Conservation (phyloP, 2,888 invertebrate genomes). For the Acanthacorydalis orientalis region DNA sequence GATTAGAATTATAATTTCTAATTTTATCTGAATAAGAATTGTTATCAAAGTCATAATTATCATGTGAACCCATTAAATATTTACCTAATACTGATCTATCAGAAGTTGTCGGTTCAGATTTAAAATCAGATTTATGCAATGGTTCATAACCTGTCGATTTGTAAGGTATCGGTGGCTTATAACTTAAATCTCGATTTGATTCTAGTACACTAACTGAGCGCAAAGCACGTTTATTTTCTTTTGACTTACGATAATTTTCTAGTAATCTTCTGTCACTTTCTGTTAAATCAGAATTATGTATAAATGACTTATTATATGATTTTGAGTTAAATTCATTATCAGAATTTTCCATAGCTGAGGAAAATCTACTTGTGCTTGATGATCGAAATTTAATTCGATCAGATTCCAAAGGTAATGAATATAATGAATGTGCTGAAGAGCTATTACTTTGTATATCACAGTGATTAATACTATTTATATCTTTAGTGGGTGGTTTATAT, state of each 20-base stretch:
- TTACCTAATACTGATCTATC: slow-evolving; percentile 39
- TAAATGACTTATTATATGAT: not conserved
- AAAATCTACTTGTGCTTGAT: slow-evolving; percentile 2
- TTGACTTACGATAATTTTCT: slow-evolving; percentile 5
- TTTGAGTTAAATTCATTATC: not conserved
- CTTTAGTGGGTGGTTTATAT: no score
- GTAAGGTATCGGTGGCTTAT: not conserved
- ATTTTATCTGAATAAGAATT: slow-evolving; percentile 17
- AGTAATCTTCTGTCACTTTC: slow-evolving; percentile 5
- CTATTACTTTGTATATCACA: not conserved
- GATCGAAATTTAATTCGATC: not conserved
- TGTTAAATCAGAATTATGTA: slow-evolving; percentile 5
- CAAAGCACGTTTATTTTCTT: slow-evolving; percentile 3
- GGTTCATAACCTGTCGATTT: not conserved
- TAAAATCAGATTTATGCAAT: not conserved
- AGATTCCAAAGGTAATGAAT: not conserved
- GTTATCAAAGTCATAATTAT: not conserved
- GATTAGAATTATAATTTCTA: slow-evolving; percentile 12
- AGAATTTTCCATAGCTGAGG: not conserved
- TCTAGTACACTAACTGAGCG: slow-evolving; percentile 1
- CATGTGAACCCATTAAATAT: slow-evolving; percentile 27
- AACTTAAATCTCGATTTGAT: not conserved
- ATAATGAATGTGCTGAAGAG: not conserved
- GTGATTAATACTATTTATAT: no score
- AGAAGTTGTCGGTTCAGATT: slow-evolving; percentile 11